A percentile compares a stretch with the other conserved stretches of the same genome.
These are phyloP conservation scores for Drosophila insularis DNA, from an alignment of 1,140 invertebrate genomes.

Conservation along the genomic window DNA sequence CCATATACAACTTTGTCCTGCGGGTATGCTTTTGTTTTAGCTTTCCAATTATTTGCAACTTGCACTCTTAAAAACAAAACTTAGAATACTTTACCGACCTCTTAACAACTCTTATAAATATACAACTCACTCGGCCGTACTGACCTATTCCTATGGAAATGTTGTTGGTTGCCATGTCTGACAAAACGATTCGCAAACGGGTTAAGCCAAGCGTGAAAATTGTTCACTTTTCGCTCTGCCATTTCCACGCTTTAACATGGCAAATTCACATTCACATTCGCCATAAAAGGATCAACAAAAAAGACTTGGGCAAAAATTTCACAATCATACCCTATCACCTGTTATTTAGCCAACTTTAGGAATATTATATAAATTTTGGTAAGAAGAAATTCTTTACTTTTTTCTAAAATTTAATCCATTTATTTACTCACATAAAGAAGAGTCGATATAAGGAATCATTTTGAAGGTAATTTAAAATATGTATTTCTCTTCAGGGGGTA, in stretches of 20 bases:
- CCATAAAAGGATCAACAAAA: no score
- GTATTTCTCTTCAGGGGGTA: no score
- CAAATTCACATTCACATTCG: neutral
- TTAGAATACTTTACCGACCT: constrained; percentile 30
- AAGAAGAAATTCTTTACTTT: no score
- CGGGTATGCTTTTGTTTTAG: constrained; percentile 45
- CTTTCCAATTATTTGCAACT: constrained; percentile 49
- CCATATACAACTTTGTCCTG: constrained; percentile 24
- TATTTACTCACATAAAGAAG: no score
- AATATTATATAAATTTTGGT: no score
- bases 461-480: no score
- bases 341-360: no score
- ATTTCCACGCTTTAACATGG: neutral
- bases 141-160: constrained; percentile 81
- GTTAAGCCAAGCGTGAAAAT: constrained; percentile 57
- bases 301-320: no score
- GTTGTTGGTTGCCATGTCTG: constrained; percentile 56
- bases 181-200: constrained; percentile 50
- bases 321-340: no score
- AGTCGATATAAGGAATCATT: no score
- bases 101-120: constrained; percentile 40
- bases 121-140: constrained; percentile 58
- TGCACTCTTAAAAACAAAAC: constrained; percentile 51
- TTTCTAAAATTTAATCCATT: no score
- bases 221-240: constrained; percentile 20